Conservation (phyloP, 2,797 vertebrate genomes). For the Adelosebastes latens region DNA sequence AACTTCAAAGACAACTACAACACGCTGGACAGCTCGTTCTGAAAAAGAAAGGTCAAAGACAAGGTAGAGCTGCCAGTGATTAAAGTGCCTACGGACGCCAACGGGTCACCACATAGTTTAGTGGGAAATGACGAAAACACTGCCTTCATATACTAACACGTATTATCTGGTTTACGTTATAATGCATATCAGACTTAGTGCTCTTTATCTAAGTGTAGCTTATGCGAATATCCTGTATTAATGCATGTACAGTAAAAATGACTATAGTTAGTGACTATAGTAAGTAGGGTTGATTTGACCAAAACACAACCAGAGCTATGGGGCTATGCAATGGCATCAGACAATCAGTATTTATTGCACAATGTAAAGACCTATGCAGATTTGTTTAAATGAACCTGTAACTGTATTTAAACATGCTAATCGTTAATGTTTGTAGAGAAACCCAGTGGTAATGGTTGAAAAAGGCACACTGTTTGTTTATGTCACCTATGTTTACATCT, state of each 20-base stretch:
- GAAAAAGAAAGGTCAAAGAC: slow-evolving; percentile 33
- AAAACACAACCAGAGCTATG: slow-evolving; percentile 48
- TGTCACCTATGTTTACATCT: slow-evolving; percentile 29
- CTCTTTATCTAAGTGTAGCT: slow-evolving; percentile 34
- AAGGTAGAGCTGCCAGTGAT: slow-evolving; percentile 19
- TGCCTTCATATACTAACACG: slow-evolving; percentile 49
- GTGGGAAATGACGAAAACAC: slow-evolving; percentile 41
- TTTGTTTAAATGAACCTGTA: slow-evolving; percentile 16
- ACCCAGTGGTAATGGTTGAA: slow-evolving; percentile 18
- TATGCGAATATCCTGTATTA: slow-evolving; percentile 24
- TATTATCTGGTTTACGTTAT: slow-evolving; percentile 42
- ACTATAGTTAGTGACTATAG: neutral
- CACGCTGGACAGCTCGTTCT: slow-evolving; percentile 94
- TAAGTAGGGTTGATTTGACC: slow-evolving; percentile 64
- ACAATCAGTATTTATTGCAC: slow-evolving; percentile 81
- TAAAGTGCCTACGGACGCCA: slow-evolving; percentile 37
- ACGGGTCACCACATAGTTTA: neutral
- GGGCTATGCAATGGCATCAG: slow-evolving; percentile 63
- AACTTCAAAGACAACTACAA: slow-evolving; percentile 99
- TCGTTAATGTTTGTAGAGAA: slow-evolving; percentile 3
- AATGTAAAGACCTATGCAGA: slow-evolving; percentile 62
- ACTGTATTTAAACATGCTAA: slow-evolving; percentile 39
- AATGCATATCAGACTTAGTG: slow-evolving; percentile 49
- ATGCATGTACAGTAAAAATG: slow-evolving; percentile 28
- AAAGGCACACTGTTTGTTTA: neutral